Conservation (phyloP, 2,113 vertebrate species). For the Xenotilapia caudafasciata region DNA sequence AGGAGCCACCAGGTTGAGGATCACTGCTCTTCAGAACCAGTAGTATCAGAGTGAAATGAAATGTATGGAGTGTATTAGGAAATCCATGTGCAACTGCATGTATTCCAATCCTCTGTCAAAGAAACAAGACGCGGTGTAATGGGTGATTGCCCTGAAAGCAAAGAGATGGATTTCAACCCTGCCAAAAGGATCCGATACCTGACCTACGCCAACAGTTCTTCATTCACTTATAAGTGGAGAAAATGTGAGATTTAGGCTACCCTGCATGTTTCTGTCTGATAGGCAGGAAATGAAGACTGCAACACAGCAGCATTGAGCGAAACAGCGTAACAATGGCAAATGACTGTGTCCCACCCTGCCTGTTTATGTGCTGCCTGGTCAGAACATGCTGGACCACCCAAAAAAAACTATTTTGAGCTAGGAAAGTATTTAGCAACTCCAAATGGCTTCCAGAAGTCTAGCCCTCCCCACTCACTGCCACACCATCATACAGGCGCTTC, state of each 20-base stretch:
- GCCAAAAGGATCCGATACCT: neutral
- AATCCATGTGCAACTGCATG: neutral
- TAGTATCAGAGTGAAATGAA: neutral
- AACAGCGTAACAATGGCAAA: neutral
- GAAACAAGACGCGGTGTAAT: neutral
- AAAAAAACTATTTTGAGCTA: neutral
- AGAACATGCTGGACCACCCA: neutral
- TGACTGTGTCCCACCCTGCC: neutral
- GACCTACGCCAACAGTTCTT: neutral
- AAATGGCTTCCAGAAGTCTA: neutral
- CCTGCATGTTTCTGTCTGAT: neutral
- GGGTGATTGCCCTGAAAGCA: neutral
- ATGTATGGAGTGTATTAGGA: neutral
- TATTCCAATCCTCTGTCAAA: neutral
- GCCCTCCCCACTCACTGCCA: neutral
- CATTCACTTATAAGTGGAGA: neutral
- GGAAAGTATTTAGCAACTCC: neutral
- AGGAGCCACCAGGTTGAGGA: neutral
- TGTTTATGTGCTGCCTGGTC: neutral
- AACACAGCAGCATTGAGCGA: neutral
- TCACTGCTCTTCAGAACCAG: neutral
- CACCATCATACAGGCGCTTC: neutral
- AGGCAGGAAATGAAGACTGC: neutral
- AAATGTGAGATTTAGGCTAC: neutral
- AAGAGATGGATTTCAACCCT: neutral